These are phyloP conservation scores for Alaudala cheleensis DNA, from an alignment of 2,113 vertebrate species.

Conservation along the genomic window DNA sequence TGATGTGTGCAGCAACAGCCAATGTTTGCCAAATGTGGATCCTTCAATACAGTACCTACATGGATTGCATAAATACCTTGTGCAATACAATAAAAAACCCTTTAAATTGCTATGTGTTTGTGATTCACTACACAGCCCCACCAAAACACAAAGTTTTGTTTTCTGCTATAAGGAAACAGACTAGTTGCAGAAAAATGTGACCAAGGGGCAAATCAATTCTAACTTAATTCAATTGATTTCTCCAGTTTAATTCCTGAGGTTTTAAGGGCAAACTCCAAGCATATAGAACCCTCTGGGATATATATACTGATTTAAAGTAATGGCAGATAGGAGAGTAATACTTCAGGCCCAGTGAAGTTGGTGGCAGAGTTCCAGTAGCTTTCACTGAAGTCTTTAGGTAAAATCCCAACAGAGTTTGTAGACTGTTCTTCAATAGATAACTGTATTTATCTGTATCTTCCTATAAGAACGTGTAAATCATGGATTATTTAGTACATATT, in stretches of 20 bases:
- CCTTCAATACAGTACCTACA: constrained; percentile 63
- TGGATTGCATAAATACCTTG: constrained; percentile 72
- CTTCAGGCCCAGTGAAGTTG: not conserved
- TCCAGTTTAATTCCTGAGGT: not conserved
- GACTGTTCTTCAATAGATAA: not conserved
- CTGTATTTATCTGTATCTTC: not conserved
- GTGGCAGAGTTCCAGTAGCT: not conserved
- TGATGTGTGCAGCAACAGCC: constrained; percentile 63
- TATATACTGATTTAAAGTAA: not conserved
- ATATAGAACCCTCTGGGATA: not conserved
- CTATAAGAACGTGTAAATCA: not conserved
- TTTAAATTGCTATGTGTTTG: constrained; percentile 55
- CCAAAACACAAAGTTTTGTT: not conserved
- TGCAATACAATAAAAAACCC: constrained; percentile 77
- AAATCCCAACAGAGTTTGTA: not conserved
- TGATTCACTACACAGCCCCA: constrained; percentile 24
- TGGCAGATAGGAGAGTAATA: not conserved
- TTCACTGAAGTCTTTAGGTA: not conserved
- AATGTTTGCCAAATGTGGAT: constrained; percentile 64
- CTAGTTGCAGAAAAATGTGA: not conserved
- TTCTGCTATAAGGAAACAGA: not conserved
- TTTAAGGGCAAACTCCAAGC: not conserved
- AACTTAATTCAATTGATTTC: not conserved
- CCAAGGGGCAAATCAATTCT: not conserved
- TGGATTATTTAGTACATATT: not conserved